phyloP scores from a whole-genome alignment of 2,888 invertebrate genomes.

The Drosophila prostipennis region DNA sequence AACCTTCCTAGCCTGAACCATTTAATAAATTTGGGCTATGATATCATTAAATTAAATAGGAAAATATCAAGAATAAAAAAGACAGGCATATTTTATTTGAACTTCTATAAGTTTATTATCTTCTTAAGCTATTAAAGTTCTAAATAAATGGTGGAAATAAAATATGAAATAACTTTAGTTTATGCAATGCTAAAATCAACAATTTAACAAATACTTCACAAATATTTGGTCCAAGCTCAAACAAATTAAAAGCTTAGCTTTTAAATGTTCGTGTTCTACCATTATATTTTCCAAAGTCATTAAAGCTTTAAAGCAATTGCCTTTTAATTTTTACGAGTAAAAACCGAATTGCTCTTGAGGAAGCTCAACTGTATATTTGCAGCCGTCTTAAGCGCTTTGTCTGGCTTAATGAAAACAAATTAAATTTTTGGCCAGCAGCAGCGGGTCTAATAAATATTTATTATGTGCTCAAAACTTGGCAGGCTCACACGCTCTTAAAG shows the following conservation, averaged over 20 bases:
- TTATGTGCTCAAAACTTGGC: conserved; percentile 46
- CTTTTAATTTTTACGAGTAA: background rate
- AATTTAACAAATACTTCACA: too few relatives aligned
- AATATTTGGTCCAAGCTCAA: too few relatives aligned
- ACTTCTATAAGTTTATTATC: too few relatives aligned
- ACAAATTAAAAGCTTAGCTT: background rate
- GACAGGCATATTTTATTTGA: too few relatives aligned
- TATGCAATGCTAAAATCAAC: too few relatives aligned
- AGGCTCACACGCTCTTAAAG: conserved; percentile 4
- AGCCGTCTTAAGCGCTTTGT: conserved; percentile 59
- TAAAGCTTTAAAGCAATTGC: background rate
- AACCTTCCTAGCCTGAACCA: background rate
- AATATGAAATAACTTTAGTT: too few relatives aligned
- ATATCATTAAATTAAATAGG: too few relatives aligned
- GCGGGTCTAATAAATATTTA: conserved; percentile 71
- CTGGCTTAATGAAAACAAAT: conserved; percentile 73
- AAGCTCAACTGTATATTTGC: conserved; percentile 35
- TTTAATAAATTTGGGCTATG: too few relatives aligned
- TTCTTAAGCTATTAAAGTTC: too few relatives aligned
- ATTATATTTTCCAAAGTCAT: background rate
- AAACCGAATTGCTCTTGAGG: conserved; percentile 2
- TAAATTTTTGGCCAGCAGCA: conserved; percentile 59
- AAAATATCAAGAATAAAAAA: too few relatives aligned
- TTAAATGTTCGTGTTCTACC: background rate
- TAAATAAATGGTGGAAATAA: too few relatives aligned